Base-by-base conservation (phyloP, 2,113 vertebrate species). In the Upupa epops region DNA sequence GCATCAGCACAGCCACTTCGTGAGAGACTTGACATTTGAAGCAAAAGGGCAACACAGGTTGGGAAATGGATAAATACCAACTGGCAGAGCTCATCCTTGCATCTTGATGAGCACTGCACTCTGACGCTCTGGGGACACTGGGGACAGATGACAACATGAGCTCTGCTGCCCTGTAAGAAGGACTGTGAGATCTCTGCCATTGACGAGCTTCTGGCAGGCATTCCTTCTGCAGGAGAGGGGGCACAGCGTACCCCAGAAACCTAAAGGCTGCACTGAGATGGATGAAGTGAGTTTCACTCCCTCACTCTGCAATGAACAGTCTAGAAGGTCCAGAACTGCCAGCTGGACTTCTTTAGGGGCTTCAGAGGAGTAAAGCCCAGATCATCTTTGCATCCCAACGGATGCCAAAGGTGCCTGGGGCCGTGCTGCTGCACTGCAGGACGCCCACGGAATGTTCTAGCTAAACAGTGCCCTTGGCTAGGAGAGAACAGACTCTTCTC, bases 71-170 rank as follows among this genome's bases (percentile, higher is more conserved):
- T 45, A 81, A 92, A 81, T 74, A n/a, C 19, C 66, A 86, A 76
- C 88, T 61, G 73, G 49, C 89, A 86, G 17, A 64, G 31, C 52
- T 88, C 61, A 71, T 88, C 69, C 81, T 83, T 60, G 49, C 36
- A 84, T 92, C 81, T 64, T 84, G 83, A 90, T 74, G 49, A 86
- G 85, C 66, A 60, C 46, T 86, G 61, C 88, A 75, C 88, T 86
- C 37, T 36, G 48, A 78, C 64, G 49, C 29, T 34, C 12, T 28
- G 40, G 83, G 83, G 83, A 91, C 89, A 75, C 6, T 40, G 61
- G 77, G 77, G 58, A 90, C 83, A 83, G 65, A 78, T 75, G 76
- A 83, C 76, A 86, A 84, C 28, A 49, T 16, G 58, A 88, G 18
- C 45, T 36, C 32, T 72, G 54, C 49, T 74, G 51, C 34, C 9